A percentile compares a stretch with the other conserved stretches of the same genome.
These are phyloP conservation scores for Drosophila mayaguana DNA, from an alignment of 2,888 invertebrate genomes.

Conservation along the genomic window DNA sequence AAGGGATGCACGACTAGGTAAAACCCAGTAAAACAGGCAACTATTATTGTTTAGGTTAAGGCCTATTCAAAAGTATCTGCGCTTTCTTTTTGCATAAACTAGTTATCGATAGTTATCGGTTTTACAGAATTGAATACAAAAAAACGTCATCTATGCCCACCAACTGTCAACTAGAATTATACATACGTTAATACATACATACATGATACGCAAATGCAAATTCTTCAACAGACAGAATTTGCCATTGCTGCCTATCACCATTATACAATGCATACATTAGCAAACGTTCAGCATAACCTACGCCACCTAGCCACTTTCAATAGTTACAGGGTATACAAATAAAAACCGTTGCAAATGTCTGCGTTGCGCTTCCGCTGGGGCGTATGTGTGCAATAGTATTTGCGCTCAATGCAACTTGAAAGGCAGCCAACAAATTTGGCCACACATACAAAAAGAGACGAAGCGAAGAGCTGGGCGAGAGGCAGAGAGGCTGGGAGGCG, in stretches of 20 bases:
- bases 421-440: conserved; percentile 71
- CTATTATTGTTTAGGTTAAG: rapidly evolving
- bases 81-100: background rate
- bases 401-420: conserved; percentile 68
- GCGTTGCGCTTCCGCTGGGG: conserved; percentile 75
- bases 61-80: background rate
- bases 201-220: background rate
- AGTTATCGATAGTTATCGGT: background rate
- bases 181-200: no score
- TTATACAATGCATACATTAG: no score
- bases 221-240: background rate
- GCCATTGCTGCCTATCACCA: background rate
- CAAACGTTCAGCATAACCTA: background rate
- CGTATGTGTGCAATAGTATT: conserved; percentile 58
- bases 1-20: background rate
- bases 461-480: background rate
- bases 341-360: conserved; percentile 67
- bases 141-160: no score
- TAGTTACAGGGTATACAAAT: conserved; percentile 6
- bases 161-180: background rate
- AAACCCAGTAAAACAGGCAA: background rate
- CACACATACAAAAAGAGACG: background rate
- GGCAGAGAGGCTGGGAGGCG: background rate
- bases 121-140: no score
- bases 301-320: background rate